Percentiles rank a stretch among this genome's conserved stretches.
These are phyloP conservation scores for Chloromyia formosa DNA, from an alignment of 2,888 invertebrate species.

Conservation along the genomic window DNA sequence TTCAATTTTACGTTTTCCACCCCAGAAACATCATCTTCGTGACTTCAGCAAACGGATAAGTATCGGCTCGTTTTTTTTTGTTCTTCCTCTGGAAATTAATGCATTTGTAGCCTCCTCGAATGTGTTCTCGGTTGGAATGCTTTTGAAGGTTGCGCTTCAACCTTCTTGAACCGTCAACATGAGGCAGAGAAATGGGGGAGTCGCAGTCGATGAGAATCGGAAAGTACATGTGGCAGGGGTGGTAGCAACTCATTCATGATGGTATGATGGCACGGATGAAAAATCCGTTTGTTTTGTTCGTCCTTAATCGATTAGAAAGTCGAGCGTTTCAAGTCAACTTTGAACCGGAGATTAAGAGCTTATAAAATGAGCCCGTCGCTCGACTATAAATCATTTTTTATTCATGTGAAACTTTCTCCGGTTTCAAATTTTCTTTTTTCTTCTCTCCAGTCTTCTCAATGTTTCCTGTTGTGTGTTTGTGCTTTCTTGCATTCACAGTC, in stretches of 20 bases:
- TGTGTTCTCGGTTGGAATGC: slow-evolving; percentile 14
- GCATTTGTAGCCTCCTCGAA: slow-evolving; percentile 2
- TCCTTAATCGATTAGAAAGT: slow-evolving; percentile 37
- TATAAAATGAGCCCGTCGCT: slow-evolving; percentile 1
- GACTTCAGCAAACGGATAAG: slow-evolving; percentile 39
- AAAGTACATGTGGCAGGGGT: too few relatives aligned
- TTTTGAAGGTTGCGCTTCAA: slow-evolving; percentile 19
- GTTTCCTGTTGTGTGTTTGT: too few relatives aligned
- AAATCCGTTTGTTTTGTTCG: slow-evolving; percentile 17
- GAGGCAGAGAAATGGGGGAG: background rate
- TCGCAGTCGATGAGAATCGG: background rate
- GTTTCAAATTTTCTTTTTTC: too few relatives aligned
- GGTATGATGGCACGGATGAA: background rate
- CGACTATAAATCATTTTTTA: slow-evolving; percentile 35
- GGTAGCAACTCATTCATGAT: background rate
- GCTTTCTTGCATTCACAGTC: slow-evolving; percentile 1
- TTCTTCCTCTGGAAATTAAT: background rate
- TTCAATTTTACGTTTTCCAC: slow-evolving; percentile 39
- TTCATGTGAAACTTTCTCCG: slow-evolving; percentile 31
- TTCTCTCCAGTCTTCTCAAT: too few relatives aligned
- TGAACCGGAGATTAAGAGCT: slow-evolving; percentile 34
- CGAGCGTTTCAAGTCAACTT: slow-evolving; percentile 8
- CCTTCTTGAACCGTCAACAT: too few relatives aligned
- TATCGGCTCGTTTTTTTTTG: slow-evolving; percentile 3
- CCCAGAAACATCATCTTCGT: slow-evolving; percentile 34